Percentiles rank a stretch among this genome's conserved stretches.
phyloP scores from a whole-genome alignment of 2,888 invertebrate genomes.

The Drosophila robusta region DNA sequence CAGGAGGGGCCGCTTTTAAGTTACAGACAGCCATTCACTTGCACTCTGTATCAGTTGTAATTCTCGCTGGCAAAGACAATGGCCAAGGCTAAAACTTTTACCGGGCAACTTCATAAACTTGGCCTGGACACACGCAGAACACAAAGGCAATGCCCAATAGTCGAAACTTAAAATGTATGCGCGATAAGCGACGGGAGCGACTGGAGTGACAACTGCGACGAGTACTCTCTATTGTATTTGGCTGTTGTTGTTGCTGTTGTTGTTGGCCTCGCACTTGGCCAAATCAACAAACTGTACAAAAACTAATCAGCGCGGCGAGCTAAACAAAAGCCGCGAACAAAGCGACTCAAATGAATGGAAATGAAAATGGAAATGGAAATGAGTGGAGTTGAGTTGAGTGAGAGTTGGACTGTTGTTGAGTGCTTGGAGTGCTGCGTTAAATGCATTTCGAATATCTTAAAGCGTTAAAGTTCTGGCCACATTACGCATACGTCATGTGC shows the following conservation, averaged over 20 bases:
- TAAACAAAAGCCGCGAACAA: constrained; percentile 58
- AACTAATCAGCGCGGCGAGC: constrained; percentile 70
- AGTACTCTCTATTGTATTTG: constrained; percentile 27
- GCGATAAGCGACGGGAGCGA: constrained; percentile 58
- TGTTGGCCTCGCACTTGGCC: constrained; percentile 39
- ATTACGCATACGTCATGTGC: constrained; percentile 65
- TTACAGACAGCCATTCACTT: constrained; percentile 26
- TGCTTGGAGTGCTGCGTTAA: neutral
- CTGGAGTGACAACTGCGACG: constrained; percentile 24
- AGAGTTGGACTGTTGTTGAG: constrained; percentile 1
- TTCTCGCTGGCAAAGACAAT: constrained; percentile 58
- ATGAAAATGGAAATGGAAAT: constrained; percentile 12
- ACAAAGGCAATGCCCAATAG: constrained; percentile 66
- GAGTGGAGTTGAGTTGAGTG: constrained; percentile 14
- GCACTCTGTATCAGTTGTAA: constrained; percentile 66
- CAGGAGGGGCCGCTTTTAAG: no score
- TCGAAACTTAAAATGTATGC: constrained; percentile 69
- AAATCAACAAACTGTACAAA: constrained; percentile 58
- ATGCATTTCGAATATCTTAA: constrained; percentile 33
- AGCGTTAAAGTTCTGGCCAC: constrained; percentile 48
- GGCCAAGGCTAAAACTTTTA: constrained; percentile 46
- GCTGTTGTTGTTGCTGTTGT: constrained; percentile 9
- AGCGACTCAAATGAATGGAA: constrained; percentile 30
- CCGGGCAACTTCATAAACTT: constrained; percentile 51
- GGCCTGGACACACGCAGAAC: constrained; percentile 35